Evolutionary conservation across 2,113 vertebrate genomes (phyloP), one percentile per base, ranked within the genome.

Genomic region (Caretta caretta): DNA sequence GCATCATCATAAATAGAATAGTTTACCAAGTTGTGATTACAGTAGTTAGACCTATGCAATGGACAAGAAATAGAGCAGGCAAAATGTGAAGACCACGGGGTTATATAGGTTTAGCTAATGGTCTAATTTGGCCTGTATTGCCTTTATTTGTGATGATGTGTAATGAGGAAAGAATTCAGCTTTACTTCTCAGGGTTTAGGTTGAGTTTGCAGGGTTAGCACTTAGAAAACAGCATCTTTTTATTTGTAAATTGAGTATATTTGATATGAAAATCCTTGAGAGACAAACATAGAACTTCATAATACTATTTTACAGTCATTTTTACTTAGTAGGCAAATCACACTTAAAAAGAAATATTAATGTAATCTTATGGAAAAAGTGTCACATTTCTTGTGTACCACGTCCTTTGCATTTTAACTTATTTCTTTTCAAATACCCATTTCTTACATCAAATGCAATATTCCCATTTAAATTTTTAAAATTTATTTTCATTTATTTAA

Each of bases 401-500:
- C 31, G 3, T 4, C 56, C 13, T 84, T 86, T 89, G 69, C 48
- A n/a, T 89, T 49, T 27, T 62, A 3, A 12, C 20, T 84, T 53
- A 29, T 57, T 50, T 86, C 12, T 65, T 69, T 14, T 14, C 10
- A 59, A 1, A 14, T 3, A 10, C 50, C 0, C 16, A 13, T 87
- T 90, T 83, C 8, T 7, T 82, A 2, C 38, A 48, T 84, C 48
- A 86, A 90, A 54, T 78, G 0, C 4, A 57, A 29, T 90, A 38
- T 38, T 85, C 87, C 69, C 3, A 9, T 3, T 56, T 17, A 16
- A 16, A 9, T 38, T 91, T 92, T 87, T 50, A n/a, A 78, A 80
- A 95, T 82, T 82, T 12, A 17, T 90, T 93, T 78, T 65, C 19
- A 17, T 91, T 90, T 86, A 8, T 92, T 83, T 89, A 83, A 84